A percentile compares a stretch with the other conserved stretches of the same genome.
These are phyloP conservation scores for Horisme vitalbata DNA, from an alignment of 2,888 invertebrate genomes.

Conservation along the genomic window DNA sequence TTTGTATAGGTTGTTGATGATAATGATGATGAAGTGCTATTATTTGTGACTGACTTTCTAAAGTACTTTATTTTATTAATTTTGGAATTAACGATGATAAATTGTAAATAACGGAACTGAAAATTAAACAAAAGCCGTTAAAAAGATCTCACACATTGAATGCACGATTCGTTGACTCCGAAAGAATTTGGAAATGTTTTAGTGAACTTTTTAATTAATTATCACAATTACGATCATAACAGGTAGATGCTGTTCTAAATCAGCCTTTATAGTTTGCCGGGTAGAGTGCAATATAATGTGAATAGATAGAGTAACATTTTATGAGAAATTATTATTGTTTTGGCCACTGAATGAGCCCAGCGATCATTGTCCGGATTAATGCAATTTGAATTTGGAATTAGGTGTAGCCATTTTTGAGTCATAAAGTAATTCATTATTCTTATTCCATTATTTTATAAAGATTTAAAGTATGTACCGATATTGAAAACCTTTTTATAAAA, in stretches of 20 bases:
- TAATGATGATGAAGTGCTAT: too few relatives aligned
- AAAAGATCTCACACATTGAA: constrained; percentile 52
- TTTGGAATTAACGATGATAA: constrained; percentile 18
- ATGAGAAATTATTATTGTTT: constrained; percentile 74
- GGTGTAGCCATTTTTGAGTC: constrained; percentile 56
- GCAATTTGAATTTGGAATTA: constrained; percentile 72
- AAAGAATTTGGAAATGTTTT: constrained; percentile 74
- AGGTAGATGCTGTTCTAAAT: constrained; percentile 32
- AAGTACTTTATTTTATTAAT: constrained; percentile 2
- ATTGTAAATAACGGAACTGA: constrained; percentile 42
- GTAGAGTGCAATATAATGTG: constrained; percentile 43
- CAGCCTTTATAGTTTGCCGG: constrained; percentile 33
- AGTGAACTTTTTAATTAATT: constrained; percentile 76
- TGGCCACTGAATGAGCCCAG: constrained; percentile 68
- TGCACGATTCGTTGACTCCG: constrained; percentile 67
- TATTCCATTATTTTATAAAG: too few relatives aligned
- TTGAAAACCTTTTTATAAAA: background rate
- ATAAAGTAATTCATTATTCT: constrained; percentile 47
- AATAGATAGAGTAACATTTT: constrained; percentile 45
- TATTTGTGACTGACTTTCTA: background rate
- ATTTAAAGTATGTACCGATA: too few relatives aligned
- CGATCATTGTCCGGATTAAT: constrained; percentile 68
- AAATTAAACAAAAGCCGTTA: constrained; percentile 57
- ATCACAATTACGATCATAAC: constrained; percentile 56
- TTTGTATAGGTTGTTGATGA: too few relatives aligned